Evolutionary conservation across 2,797 vertebrate species (phyloP).

Genomic region (Pantherophis vulpinus): DNA sequence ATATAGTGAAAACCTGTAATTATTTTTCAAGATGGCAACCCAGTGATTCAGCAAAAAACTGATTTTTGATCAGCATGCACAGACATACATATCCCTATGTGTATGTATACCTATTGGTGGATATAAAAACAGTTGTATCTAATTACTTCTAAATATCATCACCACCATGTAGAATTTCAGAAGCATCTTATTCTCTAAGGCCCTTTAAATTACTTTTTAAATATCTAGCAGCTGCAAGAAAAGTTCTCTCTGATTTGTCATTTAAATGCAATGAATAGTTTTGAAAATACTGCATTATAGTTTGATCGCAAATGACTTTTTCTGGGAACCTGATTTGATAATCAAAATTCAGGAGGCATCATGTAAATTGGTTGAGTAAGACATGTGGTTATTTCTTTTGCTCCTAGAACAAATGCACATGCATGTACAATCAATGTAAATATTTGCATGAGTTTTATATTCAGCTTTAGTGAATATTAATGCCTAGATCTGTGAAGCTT

Average conservation of each 20-base stretch:
- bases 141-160: not conserved
- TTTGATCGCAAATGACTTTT: slow-evolving; percentile 50
- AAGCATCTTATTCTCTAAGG: not conserved
- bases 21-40: not conserved
- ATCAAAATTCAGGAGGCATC: slow-evolving; percentile 16
- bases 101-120: not conserved
- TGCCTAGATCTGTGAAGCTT: slow-evolving; percentile 25
- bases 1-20: not conserved
- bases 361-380: slow-evolving; percentile 57
- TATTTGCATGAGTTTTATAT: slow-evolving; percentile 25
- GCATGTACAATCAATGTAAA: not conserved
- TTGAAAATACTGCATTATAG: slow-evolving; percentile 54
- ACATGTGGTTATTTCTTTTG: slow-evolving; percentile 39
- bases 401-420: not conserved
- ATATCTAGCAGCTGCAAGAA: slow-evolving; percentile 23
- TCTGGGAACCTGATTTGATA: slow-evolving; percentile 40
- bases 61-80: not conserved
- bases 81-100: not conserved
- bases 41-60: not conserved
- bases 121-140: slow-evolving; percentile 42
- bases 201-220: slow-evolving; percentile 25
- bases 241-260: slow-evolving; percentile 50
- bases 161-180: not conserved
- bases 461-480: slow-evolving; percentile 16
- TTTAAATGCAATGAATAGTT: slow-evolving; percentile 54